These are phyloP conservation scores for Pocillopora meandrina DNA, from an alignment of 92 coral and sea anemone species.

Conservation along the genomic window DNA sequence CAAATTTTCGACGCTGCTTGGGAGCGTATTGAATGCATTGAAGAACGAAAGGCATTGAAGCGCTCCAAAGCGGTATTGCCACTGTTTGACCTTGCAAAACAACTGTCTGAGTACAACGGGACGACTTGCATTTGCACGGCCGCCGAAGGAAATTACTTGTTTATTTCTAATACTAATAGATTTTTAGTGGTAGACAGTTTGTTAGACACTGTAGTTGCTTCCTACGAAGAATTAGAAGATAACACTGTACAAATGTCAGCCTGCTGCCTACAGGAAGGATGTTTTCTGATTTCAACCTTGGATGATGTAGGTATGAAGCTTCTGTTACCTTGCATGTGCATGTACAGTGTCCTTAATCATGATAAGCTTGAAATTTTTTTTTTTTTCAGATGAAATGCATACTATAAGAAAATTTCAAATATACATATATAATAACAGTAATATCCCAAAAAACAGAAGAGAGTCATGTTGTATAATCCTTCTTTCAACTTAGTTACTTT, in stretches of 20 bases:
- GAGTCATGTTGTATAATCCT: too few species aligned
- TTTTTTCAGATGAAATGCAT: too few species aligned
- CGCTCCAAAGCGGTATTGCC: slow-evolving; percentile 83
- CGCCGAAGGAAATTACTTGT: slow-evolving; percentile 57
- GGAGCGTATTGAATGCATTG: slow-evolving; percentile 84
- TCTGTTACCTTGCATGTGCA: background rate
- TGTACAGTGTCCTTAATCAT: too few species aligned
- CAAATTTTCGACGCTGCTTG: slow-evolving; percentile 85
- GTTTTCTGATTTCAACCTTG: slow-evolving; percentile 69
- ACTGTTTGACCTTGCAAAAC: slow-evolving; percentile 74
- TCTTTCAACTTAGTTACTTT: too few species aligned
- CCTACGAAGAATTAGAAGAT: slow-evolving; percentile 68
- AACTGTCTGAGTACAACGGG: slow-evolving; percentile 53
- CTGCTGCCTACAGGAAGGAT: slow-evolving; percentile 68
- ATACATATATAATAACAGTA: too few species aligned
- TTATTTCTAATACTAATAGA: slow-evolving; percentile 62
- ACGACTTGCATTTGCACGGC: slow-evolving; percentile 64
- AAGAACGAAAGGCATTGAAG: slow-evolving; percentile 61
- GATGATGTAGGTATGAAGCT: slow-evolving; percentile 59
- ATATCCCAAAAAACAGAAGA: too few species aligned
- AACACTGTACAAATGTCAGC: slow-evolving; percentile 65
- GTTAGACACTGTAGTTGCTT: slow-evolving; percentile 71
- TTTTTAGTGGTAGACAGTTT: slow-evolving; percentile 75
- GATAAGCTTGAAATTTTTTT: too few species aligned
- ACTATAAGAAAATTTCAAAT: too few species aligned